phyloP scores from a whole-genome alignment of 2,113 vertebrate genomes.

The Bettongia penicillata region DNA sequence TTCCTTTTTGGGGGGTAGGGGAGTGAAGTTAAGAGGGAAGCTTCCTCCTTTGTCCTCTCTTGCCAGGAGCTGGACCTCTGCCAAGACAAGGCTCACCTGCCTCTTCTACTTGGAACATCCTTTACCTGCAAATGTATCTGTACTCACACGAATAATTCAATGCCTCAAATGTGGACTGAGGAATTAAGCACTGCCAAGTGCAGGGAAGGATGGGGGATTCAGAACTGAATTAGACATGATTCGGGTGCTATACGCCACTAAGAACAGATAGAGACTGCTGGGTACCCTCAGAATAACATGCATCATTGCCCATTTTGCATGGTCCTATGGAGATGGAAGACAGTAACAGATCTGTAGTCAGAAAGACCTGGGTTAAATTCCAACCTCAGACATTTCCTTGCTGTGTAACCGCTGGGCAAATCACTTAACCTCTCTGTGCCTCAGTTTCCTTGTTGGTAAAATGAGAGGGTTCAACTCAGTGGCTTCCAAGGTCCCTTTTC shows the following conservation, averaged over 20 bases:
- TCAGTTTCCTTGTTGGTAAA: background rate
- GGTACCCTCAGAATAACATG: background rate
- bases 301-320: background rate
- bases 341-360: background rate
- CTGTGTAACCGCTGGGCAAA: background rate
- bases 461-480: background rate
- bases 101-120: background rate
- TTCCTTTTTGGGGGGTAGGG: background rate
- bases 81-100: background rate
- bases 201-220: background rate
- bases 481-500: background rate
- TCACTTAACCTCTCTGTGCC: background rate
- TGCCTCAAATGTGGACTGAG: background rate
- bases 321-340: background rate
- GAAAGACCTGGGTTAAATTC: background rate
- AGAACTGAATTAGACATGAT: background rate
- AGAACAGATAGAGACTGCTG: background rate
- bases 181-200: background rate
- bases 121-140: background rate
- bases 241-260: background rate
- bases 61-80: background rate
- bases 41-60: background rate
- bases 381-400: background rate
- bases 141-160: background rate
- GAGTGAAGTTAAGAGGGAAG: background rate